Conservation (phyloP, 23 tunicate species). For the Oikopleura vanhoeffeni region DNA sequence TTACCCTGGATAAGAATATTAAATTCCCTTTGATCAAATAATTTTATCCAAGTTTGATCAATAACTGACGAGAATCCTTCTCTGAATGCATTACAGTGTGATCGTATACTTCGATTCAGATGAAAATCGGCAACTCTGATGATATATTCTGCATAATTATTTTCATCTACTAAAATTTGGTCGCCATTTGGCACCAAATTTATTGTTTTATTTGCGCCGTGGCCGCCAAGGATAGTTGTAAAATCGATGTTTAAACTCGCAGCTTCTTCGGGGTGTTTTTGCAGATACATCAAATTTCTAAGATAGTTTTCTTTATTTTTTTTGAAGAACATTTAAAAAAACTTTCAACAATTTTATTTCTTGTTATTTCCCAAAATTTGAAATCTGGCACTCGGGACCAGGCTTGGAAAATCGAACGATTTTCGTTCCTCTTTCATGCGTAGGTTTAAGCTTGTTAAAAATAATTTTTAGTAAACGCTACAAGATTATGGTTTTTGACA, state of each 20-base stretch:
- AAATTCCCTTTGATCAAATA: not conserved
- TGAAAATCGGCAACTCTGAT: slow-evolving; percentile 13
- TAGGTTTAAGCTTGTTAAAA: too few relatives aligned
- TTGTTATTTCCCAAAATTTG: too few relatives aligned
- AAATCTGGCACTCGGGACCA: too few relatives aligned
- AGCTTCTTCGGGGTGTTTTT: not conserved
- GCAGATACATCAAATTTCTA: not conserved
- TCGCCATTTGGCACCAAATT: not conserved
- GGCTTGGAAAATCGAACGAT: too few relatives aligned
- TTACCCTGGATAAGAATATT: not conserved
- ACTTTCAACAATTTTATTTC: too few relatives aligned
- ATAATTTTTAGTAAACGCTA: too few relatives aligned
- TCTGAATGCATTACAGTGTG: not conserved
- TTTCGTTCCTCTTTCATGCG: too few relatives aligned
- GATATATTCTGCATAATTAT: not conserved
- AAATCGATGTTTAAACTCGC: not conserved
- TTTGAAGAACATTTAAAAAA: too few relatives aligned
- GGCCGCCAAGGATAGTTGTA: not conserved
- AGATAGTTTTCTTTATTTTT: not conserved
- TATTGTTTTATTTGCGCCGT: not conserved
- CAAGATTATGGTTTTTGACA: too few relatives aligned
- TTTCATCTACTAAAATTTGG: not conserved
- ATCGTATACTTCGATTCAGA: not conserved
- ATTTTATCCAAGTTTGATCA: not conserved
- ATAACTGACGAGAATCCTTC: not conserved